Conservation (phyloP, 2,113 vertebrate genomes). For the Vidua chalybeata region DNA sequence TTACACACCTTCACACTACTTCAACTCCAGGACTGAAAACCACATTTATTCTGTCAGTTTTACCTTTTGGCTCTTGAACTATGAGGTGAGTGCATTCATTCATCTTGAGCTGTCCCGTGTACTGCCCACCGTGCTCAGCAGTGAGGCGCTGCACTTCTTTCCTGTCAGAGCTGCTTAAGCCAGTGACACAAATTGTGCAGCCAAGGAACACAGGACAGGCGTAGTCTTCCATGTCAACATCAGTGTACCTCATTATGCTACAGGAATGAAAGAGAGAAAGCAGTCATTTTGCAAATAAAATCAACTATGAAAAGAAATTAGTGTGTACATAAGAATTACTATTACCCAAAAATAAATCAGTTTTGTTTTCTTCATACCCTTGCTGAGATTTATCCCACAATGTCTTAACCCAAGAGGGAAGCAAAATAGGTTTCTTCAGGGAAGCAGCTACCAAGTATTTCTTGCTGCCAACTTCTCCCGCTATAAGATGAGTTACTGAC, state of each 20-base stretch:
- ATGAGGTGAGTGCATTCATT: constrained; percentile 98
- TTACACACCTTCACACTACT: background rate
- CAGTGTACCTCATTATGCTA: constrained; percentile 85
- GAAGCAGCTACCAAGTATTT: constrained; percentile 96
- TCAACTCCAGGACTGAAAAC: background rate
- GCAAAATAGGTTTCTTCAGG: constrained; percentile 89
- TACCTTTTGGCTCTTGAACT: constrained; percentile 91
- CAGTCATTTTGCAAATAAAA: background rate
- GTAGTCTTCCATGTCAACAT: constrained; percentile 82
- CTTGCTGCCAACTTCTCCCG: constrained; percentile 97
- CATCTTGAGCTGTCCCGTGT: constrained; percentile 93
- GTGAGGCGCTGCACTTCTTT: constrained; percentile 90
- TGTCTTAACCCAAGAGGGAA: constrained; percentile 88
- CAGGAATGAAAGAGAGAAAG: background rate
- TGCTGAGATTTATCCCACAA: constrained; percentile 93
- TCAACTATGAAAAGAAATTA: background rate
- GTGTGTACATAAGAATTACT: background rate
- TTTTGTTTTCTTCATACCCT: constrained; percentile 71
- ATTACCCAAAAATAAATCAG: background rate
- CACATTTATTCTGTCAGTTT: background rate
- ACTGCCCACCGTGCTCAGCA: constrained; percentile 85
- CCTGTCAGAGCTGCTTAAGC: constrained; percentile 83
- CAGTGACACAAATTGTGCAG: constrained; percentile 92
- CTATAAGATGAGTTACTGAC: constrained; percentile 93
- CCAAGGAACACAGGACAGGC: constrained; percentile 89